Evolutionary conservation across 2,113 vertebrate genomes (phyloP), one percentile per base, ranked within the genome.

Genomic region (Heterotilapia buettikoferi): DNA sequence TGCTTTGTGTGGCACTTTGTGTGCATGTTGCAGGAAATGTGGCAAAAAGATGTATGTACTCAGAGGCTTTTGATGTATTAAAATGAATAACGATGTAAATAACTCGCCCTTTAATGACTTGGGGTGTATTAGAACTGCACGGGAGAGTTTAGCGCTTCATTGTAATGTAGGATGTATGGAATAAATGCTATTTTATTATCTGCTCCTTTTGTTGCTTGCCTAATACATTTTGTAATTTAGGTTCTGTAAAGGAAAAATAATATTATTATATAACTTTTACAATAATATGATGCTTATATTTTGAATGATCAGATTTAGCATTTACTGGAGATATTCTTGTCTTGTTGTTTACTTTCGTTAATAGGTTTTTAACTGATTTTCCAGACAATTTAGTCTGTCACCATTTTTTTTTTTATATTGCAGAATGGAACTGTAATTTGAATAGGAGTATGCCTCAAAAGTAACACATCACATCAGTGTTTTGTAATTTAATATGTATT

Each of bases 1-100:
- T 59, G 82, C 66, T 80, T 90, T 83, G 53, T 79, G 82, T 61
- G 43, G 81, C 82, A 85, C 66, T 90, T 83, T 90, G 26, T 79
- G 33, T 71, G 9, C 13, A 18, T 78, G 71, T 61, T 87, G 47
- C 24, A 54, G 36, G 47, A 81, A 68, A 80, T 26, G 36, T 80
- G 26, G 18, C 24, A 19, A 52, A 82, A 79, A 57, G 24, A 29
- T 71, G 12, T 19, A 36, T 88, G 6, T 10, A 47, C 47, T 36
- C 13, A 12, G n/a, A 45, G 5, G 21, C 21, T 45, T 45, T 45
- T 73, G 68, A 73, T 26, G 21, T 73, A 26, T 73, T 21, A 68
- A 68, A 68, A 78, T 78, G 10, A 78, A 50, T 78, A 31, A 50
- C 1, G 0, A 5, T 78, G 45, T 52, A n/a, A 52, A 78, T 78